Evolutionary conservation across 2,888 invertebrate species (phyloP).

Genomic region (Pterobdella sp.): DNA sequence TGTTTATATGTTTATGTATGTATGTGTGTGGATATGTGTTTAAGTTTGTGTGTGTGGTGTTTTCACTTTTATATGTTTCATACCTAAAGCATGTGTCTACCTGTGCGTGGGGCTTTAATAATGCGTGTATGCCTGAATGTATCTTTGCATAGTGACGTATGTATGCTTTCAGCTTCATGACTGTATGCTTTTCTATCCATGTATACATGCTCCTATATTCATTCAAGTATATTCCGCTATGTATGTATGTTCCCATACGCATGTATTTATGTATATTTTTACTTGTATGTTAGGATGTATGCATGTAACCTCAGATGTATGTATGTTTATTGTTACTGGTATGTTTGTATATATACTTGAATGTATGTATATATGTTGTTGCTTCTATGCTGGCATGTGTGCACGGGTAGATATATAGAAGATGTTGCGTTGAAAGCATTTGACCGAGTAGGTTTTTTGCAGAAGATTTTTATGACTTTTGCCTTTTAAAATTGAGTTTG

Average conservation of each 20-base stretch:
- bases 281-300: background rate
- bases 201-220: background rate
- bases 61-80: too few species aligned
- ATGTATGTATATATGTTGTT: too few species aligned
- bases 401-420: too few species aligned
- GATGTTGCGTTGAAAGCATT: too few species aligned
- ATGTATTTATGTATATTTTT: background rate
- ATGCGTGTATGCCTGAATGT: slow-evolving; percentile 6
- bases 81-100: background rate
- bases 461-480: too few species aligned
- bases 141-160: background rate
- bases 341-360: too few species aligned
- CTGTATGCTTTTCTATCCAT: background rate
- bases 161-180: background rate
- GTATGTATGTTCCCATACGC: background rate
- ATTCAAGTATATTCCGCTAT: background rate
- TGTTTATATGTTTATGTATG: too few species aligned
- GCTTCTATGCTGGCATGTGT: too few species aligned
- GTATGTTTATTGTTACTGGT: background rate
- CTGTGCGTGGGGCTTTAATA: background rate
- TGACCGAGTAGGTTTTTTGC: too few species aligned
- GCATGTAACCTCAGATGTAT: background rate
- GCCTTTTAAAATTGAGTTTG: too few species aligned
- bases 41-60: too few species aligned
- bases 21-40: too few species aligned